Evolutionary conservation across 2,113 vertebrate species (phyloP).

Genomic region (Mustelus asterias): DNA sequence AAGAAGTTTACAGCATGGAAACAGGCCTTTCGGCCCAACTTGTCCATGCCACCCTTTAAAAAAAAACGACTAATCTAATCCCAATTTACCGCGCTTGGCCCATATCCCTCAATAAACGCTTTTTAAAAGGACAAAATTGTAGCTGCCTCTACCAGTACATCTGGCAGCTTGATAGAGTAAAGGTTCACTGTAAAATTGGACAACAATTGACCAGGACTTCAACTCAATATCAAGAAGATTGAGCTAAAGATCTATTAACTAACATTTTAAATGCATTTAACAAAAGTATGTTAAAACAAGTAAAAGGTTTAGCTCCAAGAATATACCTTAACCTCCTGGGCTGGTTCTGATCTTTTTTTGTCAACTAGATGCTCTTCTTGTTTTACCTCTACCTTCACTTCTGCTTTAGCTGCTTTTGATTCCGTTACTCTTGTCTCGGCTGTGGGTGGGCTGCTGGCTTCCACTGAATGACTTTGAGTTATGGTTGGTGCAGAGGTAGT

Average conservation of each 20-base stretch:
- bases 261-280: background rate
- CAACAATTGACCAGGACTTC: background rate
- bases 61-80: too few species aligned
- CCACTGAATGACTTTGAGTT: constrained; percentile 66
- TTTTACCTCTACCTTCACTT: constrained; percentile 56
- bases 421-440: background rate
- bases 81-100: too few species aligned
- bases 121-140: too few species aligned
- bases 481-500: constrained; percentile 81
- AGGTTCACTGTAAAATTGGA: background rate
- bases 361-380: constrained; percentile 51
- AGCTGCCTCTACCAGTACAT: too few species aligned
- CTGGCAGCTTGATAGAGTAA: background rate
- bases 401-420: constrained; percentile 54
- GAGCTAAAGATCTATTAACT: constrained; percentile 37
- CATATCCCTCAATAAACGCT: too few species aligned
- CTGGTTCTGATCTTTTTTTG: constrained; percentile 51
- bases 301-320: background rate
- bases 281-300: background rate
- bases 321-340: constrained; percentile 69
- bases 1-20: too few species aligned
- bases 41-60: too few species aligned
- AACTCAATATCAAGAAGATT: constrained; percentile 45
- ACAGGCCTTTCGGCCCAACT: too few species aligned
- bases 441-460: constrained; percentile 50